Percentiles rank a stretch among this genome's conserved stretches.
Evolutionary conservation across 2,113 vertebrate species (phyloP).

Genomic region (Struthio camelus): DNA sequence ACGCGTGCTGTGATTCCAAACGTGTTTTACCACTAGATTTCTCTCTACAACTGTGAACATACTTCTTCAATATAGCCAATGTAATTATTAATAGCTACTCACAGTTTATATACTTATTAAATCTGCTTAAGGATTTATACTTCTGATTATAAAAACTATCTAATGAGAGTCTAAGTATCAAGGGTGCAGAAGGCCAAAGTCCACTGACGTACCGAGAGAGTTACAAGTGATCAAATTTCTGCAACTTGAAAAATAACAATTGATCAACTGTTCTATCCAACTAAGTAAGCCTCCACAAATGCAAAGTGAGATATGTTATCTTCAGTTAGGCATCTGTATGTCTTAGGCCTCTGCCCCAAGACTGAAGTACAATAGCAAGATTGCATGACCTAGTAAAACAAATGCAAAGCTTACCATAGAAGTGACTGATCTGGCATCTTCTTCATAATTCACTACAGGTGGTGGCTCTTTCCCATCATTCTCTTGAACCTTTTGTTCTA

Average conservation of each 20-base stretch:
- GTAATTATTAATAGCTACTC: not conserved
- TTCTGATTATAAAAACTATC: not conserved
- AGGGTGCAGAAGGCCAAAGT: not conserved
- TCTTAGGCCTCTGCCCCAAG: not conserved
- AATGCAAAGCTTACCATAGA: slow-evolving; percentile 83
- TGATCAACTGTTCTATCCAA: not conserved
- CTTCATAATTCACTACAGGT: slow-evolving; percentile 92
- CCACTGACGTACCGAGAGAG: not conserved
- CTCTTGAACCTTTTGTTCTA: slow-evolving; percentile 90
- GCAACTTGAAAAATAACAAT: not conserved
- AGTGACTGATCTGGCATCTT: slow-evolving; percentile 92
- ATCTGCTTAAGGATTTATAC: not conserved
- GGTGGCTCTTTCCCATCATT: slow-evolving; percentile 91
- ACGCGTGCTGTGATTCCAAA: not conserved
- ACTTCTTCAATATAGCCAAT: not conserved
- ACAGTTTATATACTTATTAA: not conserved
- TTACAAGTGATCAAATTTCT: not conserved
- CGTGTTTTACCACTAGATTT: not conserved
- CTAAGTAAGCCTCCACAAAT: not conserved
- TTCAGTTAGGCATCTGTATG: not conserved
- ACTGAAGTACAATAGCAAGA: not conserved
- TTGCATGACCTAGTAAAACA: not conserved
- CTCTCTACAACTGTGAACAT: not conserved
- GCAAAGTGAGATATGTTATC: not conserved
- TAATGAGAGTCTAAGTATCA: not conserved